A percentile compares a stretch with the other conserved stretches of the same genome.
phyloP scores from a whole-genome alignment of 2,888 invertebrate species.

The Scaptomyza reducta region DNA sequence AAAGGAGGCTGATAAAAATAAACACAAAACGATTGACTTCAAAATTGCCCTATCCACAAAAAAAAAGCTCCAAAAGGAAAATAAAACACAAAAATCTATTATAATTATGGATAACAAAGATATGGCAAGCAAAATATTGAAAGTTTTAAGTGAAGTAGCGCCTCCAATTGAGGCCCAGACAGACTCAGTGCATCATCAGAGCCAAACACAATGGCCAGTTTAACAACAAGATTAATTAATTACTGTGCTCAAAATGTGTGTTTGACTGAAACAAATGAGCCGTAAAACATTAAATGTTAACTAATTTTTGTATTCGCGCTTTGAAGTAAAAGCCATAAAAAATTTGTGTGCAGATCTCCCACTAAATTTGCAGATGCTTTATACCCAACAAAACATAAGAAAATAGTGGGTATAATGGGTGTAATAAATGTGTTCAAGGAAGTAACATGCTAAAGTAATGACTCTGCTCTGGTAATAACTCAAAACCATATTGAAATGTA shows the following conservation, averaged over 20 bases:
- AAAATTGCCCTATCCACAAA: constrained; percentile 36
- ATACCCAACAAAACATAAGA: constrained; percentile 27
- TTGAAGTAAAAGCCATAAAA: constrained; percentile 59
- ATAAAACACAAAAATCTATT: constrained; percentile 27
- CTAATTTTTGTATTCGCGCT: constrained; percentile 46
- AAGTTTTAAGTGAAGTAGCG: constrained; percentile 61
- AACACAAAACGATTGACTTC: constrained; percentile 32
- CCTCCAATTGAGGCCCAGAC: constrained; percentile 20
- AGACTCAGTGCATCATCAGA: constrained; percentile 19
- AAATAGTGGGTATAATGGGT: not conserved
- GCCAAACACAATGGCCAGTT: constrained; percentile 33
- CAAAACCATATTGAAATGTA: not conserved
- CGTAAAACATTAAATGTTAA: constrained; percentile 50
- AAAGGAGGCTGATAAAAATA: constrained; percentile 17
- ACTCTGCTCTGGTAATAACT: not conserved
- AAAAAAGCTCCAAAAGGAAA: constrained; percentile 11
- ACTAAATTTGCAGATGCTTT: constrained; percentile 7
- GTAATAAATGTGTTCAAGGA: not conserved
- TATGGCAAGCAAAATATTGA: constrained; percentile 50
- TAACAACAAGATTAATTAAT: constrained; percentile 64
- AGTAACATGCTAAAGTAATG: not conserved
- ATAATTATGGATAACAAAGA: constrained; percentile 65
- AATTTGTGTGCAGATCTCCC: constrained; percentile 22
- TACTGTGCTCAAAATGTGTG: constrained; percentile 31
- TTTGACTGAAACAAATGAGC: constrained; percentile 45